These are phyloP conservation scores for Chunga burmeisteri DNA, from an alignment of 2,113 vertebrate genomes.

Conservation along the genomic window DNA sequence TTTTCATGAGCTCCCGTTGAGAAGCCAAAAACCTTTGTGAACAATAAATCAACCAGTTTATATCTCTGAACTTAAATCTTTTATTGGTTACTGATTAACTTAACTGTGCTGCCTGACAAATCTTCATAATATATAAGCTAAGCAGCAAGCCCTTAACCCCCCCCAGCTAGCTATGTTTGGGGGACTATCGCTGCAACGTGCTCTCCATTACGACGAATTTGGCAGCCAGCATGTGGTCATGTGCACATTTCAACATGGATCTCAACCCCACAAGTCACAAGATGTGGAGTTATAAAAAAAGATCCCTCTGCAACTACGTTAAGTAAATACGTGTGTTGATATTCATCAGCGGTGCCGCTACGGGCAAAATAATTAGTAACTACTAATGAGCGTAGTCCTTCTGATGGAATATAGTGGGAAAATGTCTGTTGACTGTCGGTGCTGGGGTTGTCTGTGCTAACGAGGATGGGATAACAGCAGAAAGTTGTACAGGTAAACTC, in stretches of 20 bases:
- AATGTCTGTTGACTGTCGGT: neutral
- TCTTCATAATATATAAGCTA: conserved; percentile 66
- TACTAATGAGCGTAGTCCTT: conserved; percentile 16
- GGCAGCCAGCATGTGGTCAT: conserved; percentile 62
- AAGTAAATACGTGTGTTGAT: conserved; percentile 63
- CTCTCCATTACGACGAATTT: conserved; percentile 57
- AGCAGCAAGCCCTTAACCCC: conserved; percentile 26
- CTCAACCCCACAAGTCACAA: conserved; percentile 61
- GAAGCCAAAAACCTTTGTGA: conserved; percentile 54
- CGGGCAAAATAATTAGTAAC: conserved; percentile 26
- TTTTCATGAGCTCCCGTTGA: conserved; percentile 50
- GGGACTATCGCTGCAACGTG: conserved; percentile 46
- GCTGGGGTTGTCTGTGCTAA: neutral
- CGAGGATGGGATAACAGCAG: neutral
- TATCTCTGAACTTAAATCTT: conserved; percentile 68
- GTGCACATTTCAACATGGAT: conserved; percentile 65
- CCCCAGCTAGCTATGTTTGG: conserved; percentile 63
- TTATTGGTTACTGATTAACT: conserved; percentile 74
- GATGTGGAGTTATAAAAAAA: conserved; percentile 51
- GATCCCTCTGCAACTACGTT: conserved; percentile 53
- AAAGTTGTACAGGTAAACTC: neutral
- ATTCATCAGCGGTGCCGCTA: conserved; percentile 32
- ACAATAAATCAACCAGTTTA: conserved; percentile 50
- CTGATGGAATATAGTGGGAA: neutral
- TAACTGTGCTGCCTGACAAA: conserved; percentile 60